phyloP scores from a whole-genome alignment of 2,113 vertebrate species.

The Laterallus jamaicensis region DNA sequence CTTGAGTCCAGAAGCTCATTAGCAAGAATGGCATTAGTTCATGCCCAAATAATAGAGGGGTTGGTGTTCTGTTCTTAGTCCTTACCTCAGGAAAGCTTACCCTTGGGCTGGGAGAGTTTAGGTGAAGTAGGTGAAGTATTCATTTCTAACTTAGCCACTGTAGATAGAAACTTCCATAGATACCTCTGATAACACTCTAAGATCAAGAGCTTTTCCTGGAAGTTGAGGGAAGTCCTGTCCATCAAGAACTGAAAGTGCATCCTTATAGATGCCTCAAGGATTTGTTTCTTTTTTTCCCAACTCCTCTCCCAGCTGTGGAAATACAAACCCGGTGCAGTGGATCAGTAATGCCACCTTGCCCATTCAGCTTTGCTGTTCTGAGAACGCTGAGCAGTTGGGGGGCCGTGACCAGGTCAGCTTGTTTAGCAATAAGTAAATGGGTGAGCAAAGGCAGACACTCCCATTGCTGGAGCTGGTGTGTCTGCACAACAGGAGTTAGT shows the following conservation, averaged over 20 bases:
- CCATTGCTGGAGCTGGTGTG: background rate
- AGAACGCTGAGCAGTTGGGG: background rate
- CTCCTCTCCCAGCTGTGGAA: background rate
- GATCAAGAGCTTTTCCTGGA: background rate
- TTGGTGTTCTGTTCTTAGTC: background rate
- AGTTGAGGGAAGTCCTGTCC: background rate
- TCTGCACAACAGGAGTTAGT: background rate
- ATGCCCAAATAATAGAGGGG: background rate
- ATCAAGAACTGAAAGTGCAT: background rate
- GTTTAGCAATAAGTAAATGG: background rate
- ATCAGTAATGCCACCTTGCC: background rate
- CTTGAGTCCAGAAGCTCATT: background rate
- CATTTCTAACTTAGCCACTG: background rate
- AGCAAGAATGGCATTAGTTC: background rate
- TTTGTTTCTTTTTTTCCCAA: background rate
- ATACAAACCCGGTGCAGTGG: background rate
- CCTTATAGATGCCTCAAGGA: background rate
- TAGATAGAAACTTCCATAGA: background rate
- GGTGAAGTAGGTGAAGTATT: background rate
- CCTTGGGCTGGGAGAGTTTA: no score
- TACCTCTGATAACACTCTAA: background rate
- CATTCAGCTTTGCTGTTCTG: rapidly evolving
- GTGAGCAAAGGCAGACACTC: background rate
- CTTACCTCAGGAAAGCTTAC: background rate
- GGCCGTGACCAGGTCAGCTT: background rate